Base-by-base conservation (phyloP, 2,113 vertebrate species). In the Hiodon tergisus region DNA sequence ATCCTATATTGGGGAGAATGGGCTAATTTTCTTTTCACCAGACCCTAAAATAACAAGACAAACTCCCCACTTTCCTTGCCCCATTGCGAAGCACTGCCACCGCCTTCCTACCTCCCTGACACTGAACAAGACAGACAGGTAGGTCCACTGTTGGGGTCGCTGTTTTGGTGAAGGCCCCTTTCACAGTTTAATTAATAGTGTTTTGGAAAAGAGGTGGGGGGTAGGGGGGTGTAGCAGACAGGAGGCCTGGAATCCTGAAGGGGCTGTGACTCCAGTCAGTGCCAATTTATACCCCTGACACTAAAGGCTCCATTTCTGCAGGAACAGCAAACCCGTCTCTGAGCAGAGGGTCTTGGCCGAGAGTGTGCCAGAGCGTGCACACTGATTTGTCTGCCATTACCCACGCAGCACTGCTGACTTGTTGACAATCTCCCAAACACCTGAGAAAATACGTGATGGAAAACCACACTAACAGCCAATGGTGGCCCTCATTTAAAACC, bases 121-220 rank as follows among this genome's bases (percentile, higher is more conserved):
- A 85, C 84, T 86, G 86, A 89, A 86, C 85, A 84, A 88, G 88
- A 90, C 85, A 83, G 88, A 89, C 89, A 88, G 85, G 87, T 83
- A 69, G 78, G 81, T 82, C 85, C 78, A 80, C 85, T 83, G 85
- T 85, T 84, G 82, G 83, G 85, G 76, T 84, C 86, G 81, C 83
- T 78, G 81, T 79, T 85, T 86, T 85, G 88, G 85, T 90, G 86
- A 87, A 89, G 89, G 86, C 88, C 87, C 85, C 89, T 89, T 90
- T 90, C 88, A 88, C 87, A 86, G 83, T 90, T 91, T 87, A 89
- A 91, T 89, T 89, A 89, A 89, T 87, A 87, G 88, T 88, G 88
- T 89, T 90, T 87, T 86, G 81, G 31, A 31, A 31, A 31, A 90
- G 83, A 87, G 87, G 84, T 81, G 71, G 77, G 81, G 84, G 84